Evolutionary conservation across 2,113 vertebrate species (phyloP).

Genomic region (Clarias macrocephalus): DNA sequence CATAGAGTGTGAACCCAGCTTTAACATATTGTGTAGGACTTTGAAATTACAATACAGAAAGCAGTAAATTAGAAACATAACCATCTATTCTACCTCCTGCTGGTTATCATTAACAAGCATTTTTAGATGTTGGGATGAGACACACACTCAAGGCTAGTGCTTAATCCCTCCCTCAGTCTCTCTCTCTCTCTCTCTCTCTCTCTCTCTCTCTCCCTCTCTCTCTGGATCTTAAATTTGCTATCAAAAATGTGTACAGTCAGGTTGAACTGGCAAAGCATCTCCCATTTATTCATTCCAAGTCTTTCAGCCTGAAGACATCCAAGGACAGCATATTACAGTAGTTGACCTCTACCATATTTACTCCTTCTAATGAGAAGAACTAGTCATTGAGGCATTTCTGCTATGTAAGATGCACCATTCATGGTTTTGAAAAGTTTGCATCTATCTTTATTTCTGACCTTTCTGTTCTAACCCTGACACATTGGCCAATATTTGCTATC

Average conservation of each 20-base stretch:
- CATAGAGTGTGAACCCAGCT: neutral
- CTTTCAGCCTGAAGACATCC: constrained; percentile 32
- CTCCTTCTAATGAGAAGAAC: constrained; percentile 26
- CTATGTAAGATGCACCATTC: neutral
- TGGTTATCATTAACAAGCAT: neutral
- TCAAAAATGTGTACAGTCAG: constrained; percentile 28
- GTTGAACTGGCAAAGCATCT: constrained; percentile 10
- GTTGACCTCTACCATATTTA: constrained; percentile 23
- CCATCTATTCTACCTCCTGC: neutral
- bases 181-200: constrained; percentile 15
- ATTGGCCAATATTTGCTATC: neutral
- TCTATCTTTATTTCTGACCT: neutral
- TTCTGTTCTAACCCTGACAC: neutral
- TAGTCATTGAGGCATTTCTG: neutral
- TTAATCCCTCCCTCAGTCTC: constrained; percentile 13
- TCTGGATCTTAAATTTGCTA: constrained; percentile 27
- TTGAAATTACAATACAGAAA: neutral
- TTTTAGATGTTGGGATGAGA: constrained; percentile 30
- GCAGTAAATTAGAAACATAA: neutral
- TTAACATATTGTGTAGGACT: neutral
- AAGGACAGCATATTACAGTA: constrained; percentile 27
- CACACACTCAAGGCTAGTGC: constrained; percentile 11
- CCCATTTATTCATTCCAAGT: constrained; percentile 11
- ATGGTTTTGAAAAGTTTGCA: neutral
- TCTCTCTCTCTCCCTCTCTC: constrained; percentile 14